phyloP scores from a whole-genome alignment of 2,113 vertebrate species.

The Neolamprologus modestus region DNA sequence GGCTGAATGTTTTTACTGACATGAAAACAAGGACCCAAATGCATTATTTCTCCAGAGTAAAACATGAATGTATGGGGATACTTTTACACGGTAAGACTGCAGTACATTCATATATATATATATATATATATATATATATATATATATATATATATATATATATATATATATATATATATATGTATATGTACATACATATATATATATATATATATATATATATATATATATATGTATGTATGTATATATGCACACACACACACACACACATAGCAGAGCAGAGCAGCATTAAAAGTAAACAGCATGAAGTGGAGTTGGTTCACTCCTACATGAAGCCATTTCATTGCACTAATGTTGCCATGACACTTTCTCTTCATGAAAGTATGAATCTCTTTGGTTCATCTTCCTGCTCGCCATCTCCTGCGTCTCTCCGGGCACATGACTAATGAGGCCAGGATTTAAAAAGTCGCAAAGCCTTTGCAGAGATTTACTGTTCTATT shows the following conservation, averaged over 20 bases:
- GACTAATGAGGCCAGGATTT: not conserved
- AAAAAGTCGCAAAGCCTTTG: not conserved
- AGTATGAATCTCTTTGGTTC: not conserved
- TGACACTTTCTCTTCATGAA: not conserved
- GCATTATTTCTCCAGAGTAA: not conserved
- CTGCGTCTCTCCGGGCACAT: not conserved
- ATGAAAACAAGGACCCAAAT: not conserved
- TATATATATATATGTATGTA: rapidly evolving
- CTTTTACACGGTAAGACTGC: not conserved
- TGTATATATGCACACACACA: too few species aligned
- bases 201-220: too few species aligned
- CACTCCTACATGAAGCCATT: not conserved
- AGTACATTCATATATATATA: rapidly evolving
- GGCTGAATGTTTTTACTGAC: not conserved
- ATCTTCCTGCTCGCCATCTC: not conserved
- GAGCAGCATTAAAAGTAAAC: not conserved
- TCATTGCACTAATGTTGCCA: not conserved
- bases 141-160: rapidly evolving
- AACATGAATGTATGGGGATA: not conserved
- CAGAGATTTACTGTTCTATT: not conserved
- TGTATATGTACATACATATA: rapidly evolving
- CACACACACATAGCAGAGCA: not conserved
- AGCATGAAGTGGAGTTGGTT: not conserved
- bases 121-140: rapidly evolving
- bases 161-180: rapidly evolving